Conservation (phyloP, 2,888 invertebrate genomes). For the Cremastinae sp. region DNA sequence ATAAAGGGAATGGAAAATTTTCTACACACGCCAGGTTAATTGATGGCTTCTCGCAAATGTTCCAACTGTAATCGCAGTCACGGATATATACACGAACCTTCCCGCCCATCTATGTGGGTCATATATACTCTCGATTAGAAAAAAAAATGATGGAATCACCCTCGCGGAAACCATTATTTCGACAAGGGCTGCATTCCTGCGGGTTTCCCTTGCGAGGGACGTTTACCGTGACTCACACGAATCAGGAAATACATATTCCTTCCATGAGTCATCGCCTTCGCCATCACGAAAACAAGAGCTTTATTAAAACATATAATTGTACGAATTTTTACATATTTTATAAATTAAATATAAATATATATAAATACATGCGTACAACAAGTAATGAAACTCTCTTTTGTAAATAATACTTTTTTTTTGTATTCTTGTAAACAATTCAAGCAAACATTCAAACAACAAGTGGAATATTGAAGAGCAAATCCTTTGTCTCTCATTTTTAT, state of each 20-base stretch:
- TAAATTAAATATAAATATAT: too few relatives aligned
- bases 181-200: not conserved
- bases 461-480: too few relatives aligned
- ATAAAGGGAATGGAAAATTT: not conserved
- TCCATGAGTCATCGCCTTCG: slow-evolving; percentile 20
- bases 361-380: too few relatives aligned
- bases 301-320: not conserved
- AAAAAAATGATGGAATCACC: slow-evolving; percentile 29
- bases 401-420: too few relatives aligned
- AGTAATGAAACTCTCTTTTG: too few relatives aligned
- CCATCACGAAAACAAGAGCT: not conserved
- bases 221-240: slow-evolving; percentile 22
- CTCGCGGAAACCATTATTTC: slow-evolving; percentile 7
- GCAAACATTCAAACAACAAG: too few relatives aligned
- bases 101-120: slow-evolving; percentile 52
- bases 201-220: not conserved
- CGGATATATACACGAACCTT: slow-evolving; percentile 28
- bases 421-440: too few relatives aligned
- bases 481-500: too few relatives aligned
- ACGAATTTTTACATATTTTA: not conserved
- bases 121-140: slow-evolving; percentile 51
- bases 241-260: not conserved
- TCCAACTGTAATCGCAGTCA: slow-evolving; percentile 34
- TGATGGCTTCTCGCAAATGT: slow-evolving; percentile 18
- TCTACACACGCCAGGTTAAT: slow-evolving; percentile 19